Percentiles rank a stretch among this genome's conserved stretches.
Evolutionary conservation across 2,113 vertebrate species (phyloP).

Genomic region (Rhinichthys klamathensis): DNA sequence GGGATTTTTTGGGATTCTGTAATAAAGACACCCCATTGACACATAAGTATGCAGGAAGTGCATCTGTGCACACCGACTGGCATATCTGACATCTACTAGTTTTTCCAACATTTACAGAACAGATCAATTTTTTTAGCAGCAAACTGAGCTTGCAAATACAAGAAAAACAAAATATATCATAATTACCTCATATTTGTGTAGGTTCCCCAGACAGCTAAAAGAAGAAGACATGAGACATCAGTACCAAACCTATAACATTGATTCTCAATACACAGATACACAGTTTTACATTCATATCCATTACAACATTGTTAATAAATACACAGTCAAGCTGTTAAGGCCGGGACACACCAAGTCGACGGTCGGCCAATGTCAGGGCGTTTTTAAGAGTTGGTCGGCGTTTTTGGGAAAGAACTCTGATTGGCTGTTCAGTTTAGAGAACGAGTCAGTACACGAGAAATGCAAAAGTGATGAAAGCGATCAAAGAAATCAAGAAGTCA

Average conservation of each 20-base stretch:
- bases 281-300: background rate
- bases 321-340: background rate
- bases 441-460: no score
- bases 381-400: no score
- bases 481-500: no score
- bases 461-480: no score
- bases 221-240: background rate
- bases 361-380: no score
- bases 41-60: no score
- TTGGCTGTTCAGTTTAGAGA: no score
- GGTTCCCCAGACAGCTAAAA: conserved; percentile 81
- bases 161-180: background rate
- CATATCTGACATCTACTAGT: background rate
- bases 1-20: no score
- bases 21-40: no score
- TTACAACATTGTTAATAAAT: background rate
- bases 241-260: background rate
- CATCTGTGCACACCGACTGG: background rate
- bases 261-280: background rate
- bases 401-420: no score
- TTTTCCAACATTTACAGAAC: background rate
- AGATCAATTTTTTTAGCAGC: background rate
- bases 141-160: background rate
- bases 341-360: no score
- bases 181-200: conserved; percentile 80